A percentile compares a stretch with the other conserved stretches of the same genome.
Conservation (phyloP, 2,888 invertebrate genomes). For the Papilio demoleus region DNA sequence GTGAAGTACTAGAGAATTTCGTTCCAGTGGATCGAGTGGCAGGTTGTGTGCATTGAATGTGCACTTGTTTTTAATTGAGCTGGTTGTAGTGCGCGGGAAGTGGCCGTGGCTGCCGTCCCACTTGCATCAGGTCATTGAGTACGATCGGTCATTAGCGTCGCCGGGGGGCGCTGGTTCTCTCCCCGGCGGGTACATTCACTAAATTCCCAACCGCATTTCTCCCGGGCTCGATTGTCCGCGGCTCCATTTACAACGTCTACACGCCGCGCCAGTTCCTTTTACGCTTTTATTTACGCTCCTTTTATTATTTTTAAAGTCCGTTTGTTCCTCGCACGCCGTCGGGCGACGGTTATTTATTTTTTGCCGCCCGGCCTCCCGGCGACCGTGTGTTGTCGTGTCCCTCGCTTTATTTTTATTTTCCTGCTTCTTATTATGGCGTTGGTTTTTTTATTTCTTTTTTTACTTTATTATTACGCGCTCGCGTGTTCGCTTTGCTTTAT, state of each 20-base stretch:
- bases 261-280: conserved; percentile 82
- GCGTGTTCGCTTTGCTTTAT: conserved; percentile 81
- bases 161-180: conserved; percentile 66
- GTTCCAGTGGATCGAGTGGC: conserved; percentile 2
- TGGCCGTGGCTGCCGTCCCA: conserved; percentile 59
- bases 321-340: conserved; percentile 82
- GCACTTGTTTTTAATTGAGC: conserved; percentile 19
- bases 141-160: conserved; percentile 68
- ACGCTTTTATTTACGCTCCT: conserved; percentile 83
- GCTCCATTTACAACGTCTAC: conserved; percentile 83
- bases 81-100: conserved; percentile 34
- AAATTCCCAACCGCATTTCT: conserved; percentile 80
- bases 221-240: conserved; percentile 80
- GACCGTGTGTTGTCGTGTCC: conserved; percentile 83
- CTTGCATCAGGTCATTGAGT: conserved; percentile 73
- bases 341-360: conserved; percentile 81
- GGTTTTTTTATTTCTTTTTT: conserved; percentile 63
- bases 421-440: conserved; percentile 83
- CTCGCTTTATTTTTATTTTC: conserved; percentile 82
- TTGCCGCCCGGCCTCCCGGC: conserved; percentile 81
- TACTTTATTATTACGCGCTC: conserved; percentile 79
- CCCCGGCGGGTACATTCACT: conserved; percentile 76
- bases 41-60: conserved; percentile 1
- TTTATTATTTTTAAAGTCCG: conserved; percentile 83
- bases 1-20: neutral